Percentiles rank a stretch among this genome's conserved stretches.
Evolutionary conservation across 2,113 vertebrate genomes (phyloP).

Genomic region (Microcebus ravelobensis): DNA sequence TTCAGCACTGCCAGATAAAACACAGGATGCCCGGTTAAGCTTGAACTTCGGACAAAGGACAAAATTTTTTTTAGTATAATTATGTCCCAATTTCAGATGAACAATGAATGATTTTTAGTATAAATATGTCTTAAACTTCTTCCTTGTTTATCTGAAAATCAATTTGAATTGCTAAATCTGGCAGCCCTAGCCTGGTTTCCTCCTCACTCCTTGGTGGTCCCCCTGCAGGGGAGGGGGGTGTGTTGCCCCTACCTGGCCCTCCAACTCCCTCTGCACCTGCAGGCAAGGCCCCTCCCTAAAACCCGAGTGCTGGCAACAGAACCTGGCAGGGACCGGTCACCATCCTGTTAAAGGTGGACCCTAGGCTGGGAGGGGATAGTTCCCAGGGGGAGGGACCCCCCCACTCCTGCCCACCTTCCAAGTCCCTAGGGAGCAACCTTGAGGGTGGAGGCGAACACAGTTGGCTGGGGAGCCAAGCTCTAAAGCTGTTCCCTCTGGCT

Average conservation of each 20-base stretch:
- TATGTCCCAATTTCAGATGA: background rate
- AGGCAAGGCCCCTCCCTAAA: background rate
- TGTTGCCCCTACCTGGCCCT: fast-evolving
- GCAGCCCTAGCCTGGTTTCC: background rate
- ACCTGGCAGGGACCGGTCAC: background rate
- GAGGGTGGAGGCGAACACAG: background rate
- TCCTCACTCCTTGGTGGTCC: background rate
- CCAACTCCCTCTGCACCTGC: no score
- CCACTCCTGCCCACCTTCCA: background rate
- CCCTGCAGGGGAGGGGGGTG: background rate
- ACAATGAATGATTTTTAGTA: background rate
- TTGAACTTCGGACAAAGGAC: background rate
- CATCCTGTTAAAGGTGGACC: background rate
- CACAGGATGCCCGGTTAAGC: background rate
- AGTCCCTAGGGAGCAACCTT: no score
- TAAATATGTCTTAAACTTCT: background rate
- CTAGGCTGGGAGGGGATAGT: no score
- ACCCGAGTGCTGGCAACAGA: background rate
- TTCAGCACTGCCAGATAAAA: background rate
- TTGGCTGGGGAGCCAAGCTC: background rate
- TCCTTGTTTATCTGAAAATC: background rate
- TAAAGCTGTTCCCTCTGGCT: background rate
- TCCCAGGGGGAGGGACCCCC: background rate
- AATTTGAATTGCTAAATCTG: background rate
- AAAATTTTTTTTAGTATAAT: background rate